Evolutionary conservation across 2,888 invertebrate species (phyloP).

Genomic region (Folsomia candida): DNA sequence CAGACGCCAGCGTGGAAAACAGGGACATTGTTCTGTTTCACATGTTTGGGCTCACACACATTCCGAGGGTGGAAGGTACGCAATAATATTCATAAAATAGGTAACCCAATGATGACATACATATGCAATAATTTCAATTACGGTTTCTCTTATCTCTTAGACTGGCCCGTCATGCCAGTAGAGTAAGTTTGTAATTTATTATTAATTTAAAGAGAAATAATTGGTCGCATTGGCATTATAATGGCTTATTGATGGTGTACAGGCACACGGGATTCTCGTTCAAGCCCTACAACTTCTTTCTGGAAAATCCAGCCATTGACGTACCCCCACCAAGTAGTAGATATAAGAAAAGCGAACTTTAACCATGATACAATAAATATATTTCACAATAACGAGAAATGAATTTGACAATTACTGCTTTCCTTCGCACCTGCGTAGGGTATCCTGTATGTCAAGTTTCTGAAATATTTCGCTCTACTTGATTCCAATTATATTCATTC

Average conservation of each 20-base stretch:
- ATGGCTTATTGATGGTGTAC: background rate
- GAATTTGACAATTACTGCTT: too few relatives aligned
- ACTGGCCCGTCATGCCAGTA: conserved; percentile 38
- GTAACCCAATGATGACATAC: too few relatives aligned
- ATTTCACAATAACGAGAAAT: too few relatives aligned
- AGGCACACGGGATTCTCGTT: background rate
- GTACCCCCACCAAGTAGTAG: background rate
- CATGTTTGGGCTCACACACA: conserved; percentile 31
- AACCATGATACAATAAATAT: too few relatives aligned
- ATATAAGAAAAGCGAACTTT: background rate
- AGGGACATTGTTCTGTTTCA: conserved; percentile 39
- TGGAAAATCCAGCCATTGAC: background rate
- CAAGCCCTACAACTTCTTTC: background rate
- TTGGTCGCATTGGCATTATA: background rate
- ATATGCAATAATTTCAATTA: too few relatives aligned
- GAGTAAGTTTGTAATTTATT: conserved; percentile 23
- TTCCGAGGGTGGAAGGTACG: conserved; percentile 20
- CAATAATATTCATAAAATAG: background rate
- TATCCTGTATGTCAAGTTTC: too few relatives aligned
- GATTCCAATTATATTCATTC: too few relatives aligned
- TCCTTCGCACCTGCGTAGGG: too few relatives aligned
- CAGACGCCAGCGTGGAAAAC: conserved; percentile 20
- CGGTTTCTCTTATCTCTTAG: too few relatives aligned
- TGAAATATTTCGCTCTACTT: too few relatives aligned
- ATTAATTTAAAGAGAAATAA: background rate